phyloP scores from a whole-genome alignment of 92 coral and sea anemone genomes.

The Zoanthus sociatus region DNA sequence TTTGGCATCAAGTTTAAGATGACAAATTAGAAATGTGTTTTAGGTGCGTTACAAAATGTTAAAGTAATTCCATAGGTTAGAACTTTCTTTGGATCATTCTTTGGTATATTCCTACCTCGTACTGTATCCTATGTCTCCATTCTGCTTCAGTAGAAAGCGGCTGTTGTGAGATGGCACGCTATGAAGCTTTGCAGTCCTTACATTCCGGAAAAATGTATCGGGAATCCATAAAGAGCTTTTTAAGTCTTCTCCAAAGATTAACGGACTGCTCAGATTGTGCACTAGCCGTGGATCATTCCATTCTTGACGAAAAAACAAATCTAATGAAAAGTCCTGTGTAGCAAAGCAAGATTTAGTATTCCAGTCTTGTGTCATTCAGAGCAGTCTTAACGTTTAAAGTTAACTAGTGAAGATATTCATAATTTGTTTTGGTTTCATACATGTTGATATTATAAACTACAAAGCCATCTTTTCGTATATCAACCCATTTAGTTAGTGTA shows the following conservation, averaged over 20 bases:
- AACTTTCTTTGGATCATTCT: no score
- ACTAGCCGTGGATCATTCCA: slow-evolving; percentile 86
- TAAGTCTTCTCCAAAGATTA: slow-evolving; percentile 62
- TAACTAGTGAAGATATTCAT: no score
- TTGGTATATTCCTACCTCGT: slow-evolving; percentile 35
- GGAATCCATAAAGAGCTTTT: slow-evolving; percentile 78
- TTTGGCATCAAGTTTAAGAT: no score
- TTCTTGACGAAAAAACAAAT: slow-evolving; percentile 80
- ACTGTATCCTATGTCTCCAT: slow-evolving; percentile 62
- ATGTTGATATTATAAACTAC: no score
- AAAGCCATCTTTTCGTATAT: no score
- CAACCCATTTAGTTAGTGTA: no score
- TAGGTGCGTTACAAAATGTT: no score
- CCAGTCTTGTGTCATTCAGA: neutral
- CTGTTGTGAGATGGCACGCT: slow-evolving; percentile 78
- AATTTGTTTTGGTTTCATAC: no score
- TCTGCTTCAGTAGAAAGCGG: slow-evolving; percentile 45
- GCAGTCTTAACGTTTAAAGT: neutral
- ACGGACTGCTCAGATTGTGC: slow-evolving; percentile 64
- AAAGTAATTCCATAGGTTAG: no score
- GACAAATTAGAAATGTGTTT: no score
- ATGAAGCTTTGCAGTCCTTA: slow-evolving; percentile 78
- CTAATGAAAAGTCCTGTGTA: slow-evolving; percentile 77
- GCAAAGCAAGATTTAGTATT: neutral
- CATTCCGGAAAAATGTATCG: slow-evolving; percentile 84